phyloP scores from a whole-genome alignment of 2,113 vertebrate species.

The Pampusana beccarii region DNA sequence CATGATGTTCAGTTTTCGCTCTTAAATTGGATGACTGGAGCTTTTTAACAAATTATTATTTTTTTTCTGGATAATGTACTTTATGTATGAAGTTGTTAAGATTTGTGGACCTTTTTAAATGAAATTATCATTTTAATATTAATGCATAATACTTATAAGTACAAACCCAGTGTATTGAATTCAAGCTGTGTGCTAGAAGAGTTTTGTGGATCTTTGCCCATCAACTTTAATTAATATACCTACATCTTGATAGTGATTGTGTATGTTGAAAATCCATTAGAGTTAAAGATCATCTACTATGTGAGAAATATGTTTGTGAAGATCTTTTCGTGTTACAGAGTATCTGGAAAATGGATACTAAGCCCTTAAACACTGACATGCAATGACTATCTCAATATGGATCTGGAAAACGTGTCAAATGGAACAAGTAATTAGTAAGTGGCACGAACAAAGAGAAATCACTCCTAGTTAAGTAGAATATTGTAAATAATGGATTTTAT shows the following conservation, averaged over 20 bases:
- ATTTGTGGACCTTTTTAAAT: background rate
- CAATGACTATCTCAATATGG: slow-evolving; percentile 59
- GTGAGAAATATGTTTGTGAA: slow-evolving; percentile 45
- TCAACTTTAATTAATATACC: slow-evolving; percentile 38
- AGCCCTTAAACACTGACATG: slow-evolving; percentile 56
- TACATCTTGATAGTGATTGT: slow-evolving; percentile 13
- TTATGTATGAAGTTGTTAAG: background rate
- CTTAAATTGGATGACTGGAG: background rate
- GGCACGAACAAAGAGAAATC: slow-evolving; percentile 74
- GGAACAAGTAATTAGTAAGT: slow-evolving; percentile 76
- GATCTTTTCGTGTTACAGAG: background rate
- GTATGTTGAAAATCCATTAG: slow-evolving; percentile 35
- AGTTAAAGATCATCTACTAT: slow-evolving; percentile 33
- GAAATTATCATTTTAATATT: background rate
- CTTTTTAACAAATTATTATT: background rate
- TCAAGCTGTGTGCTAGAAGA: background rate
- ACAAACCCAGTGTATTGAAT: background rate
- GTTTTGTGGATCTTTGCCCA: background rate
- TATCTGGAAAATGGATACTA: slow-evolving; percentile 60
- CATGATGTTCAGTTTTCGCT: background rate
- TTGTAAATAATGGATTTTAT: slow-evolving; percentile 81
- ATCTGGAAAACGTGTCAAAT: slow-evolving; percentile 69
- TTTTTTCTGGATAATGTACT: background rate
- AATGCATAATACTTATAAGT: background rate
- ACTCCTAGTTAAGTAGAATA: slow-evolving; percentile 76